Conservation (phyloP, 2,888 invertebrate species). For the Lepidocyrtoides sp. region DNA sequence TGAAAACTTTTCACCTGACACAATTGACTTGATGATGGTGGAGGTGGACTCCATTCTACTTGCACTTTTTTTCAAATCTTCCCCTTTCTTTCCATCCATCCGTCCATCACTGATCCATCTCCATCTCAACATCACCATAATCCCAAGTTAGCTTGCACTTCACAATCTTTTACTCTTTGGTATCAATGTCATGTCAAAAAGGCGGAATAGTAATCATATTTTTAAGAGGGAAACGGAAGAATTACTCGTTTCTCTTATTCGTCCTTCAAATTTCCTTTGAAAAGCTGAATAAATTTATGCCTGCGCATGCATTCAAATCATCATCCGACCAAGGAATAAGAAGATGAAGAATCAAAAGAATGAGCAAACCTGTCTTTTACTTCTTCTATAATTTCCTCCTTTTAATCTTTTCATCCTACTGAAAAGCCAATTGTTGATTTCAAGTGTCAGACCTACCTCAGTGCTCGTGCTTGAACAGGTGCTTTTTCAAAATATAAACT, state of each 20-base stretch:
- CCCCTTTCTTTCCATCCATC: neutral
- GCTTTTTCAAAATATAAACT: neutral
- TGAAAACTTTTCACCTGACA: conserved; percentile 28
- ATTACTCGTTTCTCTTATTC: conserved; percentile 46
- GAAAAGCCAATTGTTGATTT: conserved; percentile 15
- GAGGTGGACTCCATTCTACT: neutral
- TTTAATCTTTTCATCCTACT: conserved; percentile 36
- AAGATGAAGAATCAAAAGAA: neutral
- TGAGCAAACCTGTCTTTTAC: conserved; percentile 24
- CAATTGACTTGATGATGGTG: neutral
- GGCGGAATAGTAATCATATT: conserved; percentile 66
- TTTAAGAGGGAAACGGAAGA: neutral
- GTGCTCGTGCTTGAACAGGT: neutral
- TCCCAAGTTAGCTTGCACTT: neutral
- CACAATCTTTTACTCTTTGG: neutral
- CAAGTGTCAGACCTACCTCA: conserved; percentile 60
- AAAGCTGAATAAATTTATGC: neutral
- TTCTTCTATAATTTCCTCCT: conserved; percentile 13
- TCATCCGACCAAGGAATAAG: neutral
- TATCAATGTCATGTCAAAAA: conserved; percentile 69
- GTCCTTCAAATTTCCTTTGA: neutral
- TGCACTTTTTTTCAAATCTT: conserved; percentile 1
- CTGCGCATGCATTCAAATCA: neutral
- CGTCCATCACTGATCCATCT: neutral
- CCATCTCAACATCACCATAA: neutral